phyloP scores from a whole-genome alignment of 64 coral and sea anemone species.

The Anthopleura sola region DNA sequence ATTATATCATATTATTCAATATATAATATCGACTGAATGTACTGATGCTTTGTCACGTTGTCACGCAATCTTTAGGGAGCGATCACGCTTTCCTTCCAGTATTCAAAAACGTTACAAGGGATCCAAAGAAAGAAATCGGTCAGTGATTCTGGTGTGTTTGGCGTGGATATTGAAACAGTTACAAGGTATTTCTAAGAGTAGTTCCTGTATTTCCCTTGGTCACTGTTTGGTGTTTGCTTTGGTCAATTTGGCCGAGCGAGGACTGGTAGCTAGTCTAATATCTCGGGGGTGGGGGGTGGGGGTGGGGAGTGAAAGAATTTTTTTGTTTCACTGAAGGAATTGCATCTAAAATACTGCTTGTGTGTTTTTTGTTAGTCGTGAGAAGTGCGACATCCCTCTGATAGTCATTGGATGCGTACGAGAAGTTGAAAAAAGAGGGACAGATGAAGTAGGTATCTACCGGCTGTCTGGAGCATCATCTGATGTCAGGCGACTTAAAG shows the following conservation, averaged over 20 bases:
- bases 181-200: slow-evolving; percentile 43
- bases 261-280: too few species aligned
- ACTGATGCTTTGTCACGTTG: slow-evolving; percentile 17
- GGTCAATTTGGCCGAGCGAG: too few species aligned
- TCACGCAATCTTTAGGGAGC: slow-evolving; percentile 59
- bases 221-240: too few species aligned
- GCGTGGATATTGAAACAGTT: slow-evolving; percentile 82
- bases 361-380: slow-evolving; percentile 61
- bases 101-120: slow-evolving; percentile 63
- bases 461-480: slow-evolving; percentile 90
- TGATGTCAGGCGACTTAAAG: slow-evolving; percentile 84
- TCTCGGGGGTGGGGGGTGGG: too few species aligned
- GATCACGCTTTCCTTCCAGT: slow-evolving; percentile 88
- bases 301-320: too few species aligned
- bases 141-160: slow-evolving; percentile 81
- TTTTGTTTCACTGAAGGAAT: too few species aligned
- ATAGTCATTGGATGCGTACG: slow-evolving; percentile 90
- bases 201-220: not conserved
- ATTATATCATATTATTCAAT: too few species aligned
- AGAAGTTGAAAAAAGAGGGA: slow-evolving; percentile 86
- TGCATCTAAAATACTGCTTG: too few species aligned
- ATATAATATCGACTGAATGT: too few species aligned
- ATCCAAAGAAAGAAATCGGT: slow-evolving; percentile 83
- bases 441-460: slow-evolving; percentile 88
- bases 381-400: slow-evolving; percentile 86